Percentiles rank a stretch among this genome's conserved stretches.
These are phyloP conservation scores for Delphinus delphis DNA, from an alignment of 2,113 vertebrate species.

Conservation along the genomic window DNA sequence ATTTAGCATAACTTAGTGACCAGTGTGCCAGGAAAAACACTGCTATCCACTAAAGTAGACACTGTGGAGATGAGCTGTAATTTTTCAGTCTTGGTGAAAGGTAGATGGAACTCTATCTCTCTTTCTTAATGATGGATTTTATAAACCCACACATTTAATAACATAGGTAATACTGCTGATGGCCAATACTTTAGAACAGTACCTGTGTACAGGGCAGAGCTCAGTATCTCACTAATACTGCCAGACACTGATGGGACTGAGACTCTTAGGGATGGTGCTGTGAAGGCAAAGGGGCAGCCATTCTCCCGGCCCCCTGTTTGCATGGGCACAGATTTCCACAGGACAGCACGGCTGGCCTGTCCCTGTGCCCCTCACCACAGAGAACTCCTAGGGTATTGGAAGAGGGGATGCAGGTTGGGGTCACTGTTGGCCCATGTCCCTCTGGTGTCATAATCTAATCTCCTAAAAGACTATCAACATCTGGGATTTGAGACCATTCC, in stretches of 20 bases:
- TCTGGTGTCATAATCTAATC: too few species aligned
- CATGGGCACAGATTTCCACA: too few species aligned
- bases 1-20: background rate
- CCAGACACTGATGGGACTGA: background rate
- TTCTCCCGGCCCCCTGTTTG: too few species aligned
- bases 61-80: background rate
- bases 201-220: background rate
- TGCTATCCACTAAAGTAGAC: background rate
- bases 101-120: background rate
- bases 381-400: too few species aligned
- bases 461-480: too few species aligned
- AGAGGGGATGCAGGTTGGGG: too few species aligned
- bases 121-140: background rate
- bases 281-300: too few species aligned
- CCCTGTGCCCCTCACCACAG: too few species aligned
- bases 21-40: background rate
- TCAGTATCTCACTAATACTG: background rate
- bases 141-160: background rate
- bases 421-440: too few species aligned
- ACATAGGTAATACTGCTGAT: background rate
- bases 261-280: background rate
- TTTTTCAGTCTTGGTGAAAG: background rate
- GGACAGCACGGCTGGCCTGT: too few species aligned
- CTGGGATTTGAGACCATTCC: too few species aligned
- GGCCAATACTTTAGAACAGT: background rate